Evolutionary conservation across 2,797 vertebrate genomes (phyloP), one percentile per base, ranked within the genome.

Genomic region (Garrulus glandarius): DNA sequence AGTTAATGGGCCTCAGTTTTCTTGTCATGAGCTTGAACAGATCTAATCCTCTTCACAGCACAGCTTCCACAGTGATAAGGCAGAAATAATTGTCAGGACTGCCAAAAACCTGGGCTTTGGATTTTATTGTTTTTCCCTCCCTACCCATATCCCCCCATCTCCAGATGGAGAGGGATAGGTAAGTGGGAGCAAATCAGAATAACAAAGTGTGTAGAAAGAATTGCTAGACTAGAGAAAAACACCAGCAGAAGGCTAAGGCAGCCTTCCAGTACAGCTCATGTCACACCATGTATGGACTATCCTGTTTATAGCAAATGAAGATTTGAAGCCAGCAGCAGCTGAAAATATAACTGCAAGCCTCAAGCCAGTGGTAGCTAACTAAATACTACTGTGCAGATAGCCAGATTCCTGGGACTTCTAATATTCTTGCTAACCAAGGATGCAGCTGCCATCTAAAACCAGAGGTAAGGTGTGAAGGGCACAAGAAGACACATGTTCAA

Each of bases 211-310:
- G 56, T n/a, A 86, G 67, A 96, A 95, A 87, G 87, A 85, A 79
- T 93, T 92, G 79, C 71, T 44, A 83, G 57, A 87, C 43, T 78
- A 47, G 55, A 94, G 79, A 97, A 96, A 97, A 96, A 95, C 89
- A 97, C 60, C 67, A 88, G 77, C 94, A 96, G 94, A 94, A 95
- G 94, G 95, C 93, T 93, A 86, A 84, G 89, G 89, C 95, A 95
- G 64, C 49, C 70, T 95, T 94, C 94, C 94, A 96, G 74, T 92
- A 95, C 59, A 92, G 76, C 91, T 97, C 85, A 70, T 93, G 87
- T 87, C 87, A 79, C 74, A 86, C 63, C 4, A 0, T 84, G 34
- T 56, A 74, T n/a, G 32, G 85, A 74, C 76, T 81, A 44, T 39
- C 63, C 79, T 95, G 87, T 90, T 94, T 90, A 74, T 44, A 79